These are phyloP conservation scores for Tachysurus fulvidraco DNA, from an alignment of 2,113 vertebrate species.

Conservation along the genomic window DNA sequence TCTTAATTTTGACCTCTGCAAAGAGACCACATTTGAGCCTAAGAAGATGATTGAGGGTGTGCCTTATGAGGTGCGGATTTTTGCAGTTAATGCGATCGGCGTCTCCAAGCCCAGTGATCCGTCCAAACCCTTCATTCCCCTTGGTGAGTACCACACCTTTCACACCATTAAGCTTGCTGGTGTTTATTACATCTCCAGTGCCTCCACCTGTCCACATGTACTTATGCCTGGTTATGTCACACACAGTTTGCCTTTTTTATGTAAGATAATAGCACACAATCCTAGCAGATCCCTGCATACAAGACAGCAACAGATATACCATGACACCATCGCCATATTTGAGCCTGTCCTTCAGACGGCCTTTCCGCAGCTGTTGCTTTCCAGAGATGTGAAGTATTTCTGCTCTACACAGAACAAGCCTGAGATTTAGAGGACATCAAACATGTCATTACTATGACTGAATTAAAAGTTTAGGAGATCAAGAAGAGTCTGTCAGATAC, in stretches of 20 bases:
- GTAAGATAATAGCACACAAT: slow-evolving; percentile 18
- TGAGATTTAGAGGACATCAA: slow-evolving; percentile 69
- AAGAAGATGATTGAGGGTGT: slow-evolving; percentile 99
- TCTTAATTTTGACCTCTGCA: slow-evolving; percentile 94
- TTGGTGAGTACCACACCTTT: slow-evolving; percentile 81
- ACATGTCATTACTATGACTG: slow-evolving; percentile 71
- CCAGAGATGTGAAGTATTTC: slow-evolving; percentile 64
- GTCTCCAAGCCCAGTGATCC: slow-evolving; percentile 94
- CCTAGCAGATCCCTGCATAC: not conserved
- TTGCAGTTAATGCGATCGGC: slow-evolving; percentile 93
- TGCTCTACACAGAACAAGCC: slow-evolving; percentile 61
- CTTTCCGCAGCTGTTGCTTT: slow-evolving; percentile 66
- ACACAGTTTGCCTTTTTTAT: slow-evolving; percentile 1
- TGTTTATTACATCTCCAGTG: not conserved
- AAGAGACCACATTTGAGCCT: slow-evolving; percentile 92
- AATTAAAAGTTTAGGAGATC: slow-evolving; percentile 71
- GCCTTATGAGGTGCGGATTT: slow-evolving; percentile 93
- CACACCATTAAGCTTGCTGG: not conserved
- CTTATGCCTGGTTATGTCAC: slow-evolving; percentile 29
- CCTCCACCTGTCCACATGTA: not conserved
- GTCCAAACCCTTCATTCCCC: slow-evolving; percentile 90
- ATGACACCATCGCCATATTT: not conserved
- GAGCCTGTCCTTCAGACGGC: slow-evolving; percentile 48
- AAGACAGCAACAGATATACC: slow-evolving; percentile 12
- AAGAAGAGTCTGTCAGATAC: slow-evolving; percentile 53